These are phyloP conservation scores for Gryllus longicercus DNA, from an alignment of 2,888 invertebrate species.

Conservation along the genomic window DNA sequence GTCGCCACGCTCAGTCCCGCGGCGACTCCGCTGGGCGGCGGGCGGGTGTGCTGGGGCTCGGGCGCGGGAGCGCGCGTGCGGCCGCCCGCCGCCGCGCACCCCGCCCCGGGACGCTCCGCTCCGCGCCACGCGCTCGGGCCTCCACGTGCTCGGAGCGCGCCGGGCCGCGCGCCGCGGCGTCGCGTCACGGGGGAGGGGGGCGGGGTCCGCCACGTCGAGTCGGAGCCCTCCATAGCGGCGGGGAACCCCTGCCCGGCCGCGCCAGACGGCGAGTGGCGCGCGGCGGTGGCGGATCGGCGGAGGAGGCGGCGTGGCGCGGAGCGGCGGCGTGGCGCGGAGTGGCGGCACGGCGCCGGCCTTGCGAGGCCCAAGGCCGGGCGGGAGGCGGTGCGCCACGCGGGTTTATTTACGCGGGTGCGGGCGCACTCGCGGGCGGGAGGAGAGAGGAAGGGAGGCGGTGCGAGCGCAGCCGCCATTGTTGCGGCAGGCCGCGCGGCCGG, in stretches of 20 bases:
- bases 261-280: slow-evolving; percentile 37
- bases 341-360: too few species aligned
- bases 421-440: too few species aligned
- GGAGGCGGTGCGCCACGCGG: too few species aligned
- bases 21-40: slow-evolving; percentile 29
- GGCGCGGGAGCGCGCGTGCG: slow-evolving; percentile 11
- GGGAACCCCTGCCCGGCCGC: slow-evolving; percentile 33
- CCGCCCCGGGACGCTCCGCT: background rate
- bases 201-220: slow-evolving; percentile 37
- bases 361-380: too few species aligned
- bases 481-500: too few species aligned
- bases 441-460: too few species aligned
- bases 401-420: too few species aligned
- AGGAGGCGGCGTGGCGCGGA: too few species aligned
- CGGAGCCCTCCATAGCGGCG: background rate
- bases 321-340: too few species aligned
- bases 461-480: too few species aligned
- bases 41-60: slow-evolving; percentile 27
- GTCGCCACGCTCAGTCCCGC: slow-evolving; percentile 41
- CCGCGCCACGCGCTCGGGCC: background rate
- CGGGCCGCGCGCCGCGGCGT: background rate
- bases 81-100: background rate
- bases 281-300: background rate
- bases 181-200: slow-evolving; percentile 30
- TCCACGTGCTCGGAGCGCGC: background rate